Evolutionary conservation across 2,888 invertebrate genomes (phyloP).

Genomic region (Cheilosia impressa): DNA sequence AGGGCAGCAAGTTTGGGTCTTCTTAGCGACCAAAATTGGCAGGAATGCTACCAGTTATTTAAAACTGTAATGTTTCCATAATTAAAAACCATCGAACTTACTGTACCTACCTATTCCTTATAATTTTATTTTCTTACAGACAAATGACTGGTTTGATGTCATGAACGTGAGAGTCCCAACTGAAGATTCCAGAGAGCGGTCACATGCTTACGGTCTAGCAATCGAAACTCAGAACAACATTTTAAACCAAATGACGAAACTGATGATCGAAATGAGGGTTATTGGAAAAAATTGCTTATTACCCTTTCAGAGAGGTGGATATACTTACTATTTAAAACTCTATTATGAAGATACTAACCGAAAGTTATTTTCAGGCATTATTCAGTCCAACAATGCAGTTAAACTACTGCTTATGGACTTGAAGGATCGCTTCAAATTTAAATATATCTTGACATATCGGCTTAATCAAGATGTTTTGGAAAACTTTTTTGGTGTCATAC

Average conservation of each 20-base stretch:
- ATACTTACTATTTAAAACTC: no score
- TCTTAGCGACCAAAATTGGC: constrained; percentile 47
- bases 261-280: constrained; percentile 52
- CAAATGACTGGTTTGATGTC: no score
- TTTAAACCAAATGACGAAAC: constrained; percentile 47
- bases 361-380: no score
- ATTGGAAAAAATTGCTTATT: constrained; percentile 23
- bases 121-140: no score
- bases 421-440: no score
- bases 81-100: no score
- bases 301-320: constrained; percentile 23
- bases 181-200: no score
- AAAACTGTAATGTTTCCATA: neutral
- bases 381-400: no score
- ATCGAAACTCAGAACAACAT: constrained; percentile 52
- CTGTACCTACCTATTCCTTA: neutral
- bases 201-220: constrained; percentile 51
- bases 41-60: constrained; percentile 18
- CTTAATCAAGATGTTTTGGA: constrained; percentile 30
- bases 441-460: constrained; percentile 38
- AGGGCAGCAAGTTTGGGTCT: constrained; percentile 52
- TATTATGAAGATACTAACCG: no score
- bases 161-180: constrained; percentile 39
- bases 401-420: no score
- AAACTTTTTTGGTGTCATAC: no score